A percentile compares a stretch with the other conserved stretches of the same genome.
These are phyloP conservation scores for Margarornis squamiger DNA, from an alignment of 2,797 vertebrate genomes.

Conservation along the genomic window DNA sequence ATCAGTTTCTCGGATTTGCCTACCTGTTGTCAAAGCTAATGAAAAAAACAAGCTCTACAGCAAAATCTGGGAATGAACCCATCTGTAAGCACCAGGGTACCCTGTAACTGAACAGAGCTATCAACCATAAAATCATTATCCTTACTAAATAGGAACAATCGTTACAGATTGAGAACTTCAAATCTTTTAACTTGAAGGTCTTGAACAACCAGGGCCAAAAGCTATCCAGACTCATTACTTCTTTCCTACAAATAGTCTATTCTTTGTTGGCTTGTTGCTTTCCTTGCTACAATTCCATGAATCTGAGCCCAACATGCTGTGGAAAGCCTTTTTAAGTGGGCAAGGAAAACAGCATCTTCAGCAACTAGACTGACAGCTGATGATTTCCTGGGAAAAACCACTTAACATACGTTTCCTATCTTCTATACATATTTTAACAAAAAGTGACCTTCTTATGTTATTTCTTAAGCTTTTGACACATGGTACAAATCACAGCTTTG, in stretches of 20 bases:
- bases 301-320: not conserved
- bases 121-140: not conserved
- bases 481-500: slow-evolving; percentile 31
- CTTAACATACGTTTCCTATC: not conserved
- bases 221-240: not conserved
- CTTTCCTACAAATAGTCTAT: not conserved
- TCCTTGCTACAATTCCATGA: not conserved
- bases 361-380: not conserved
- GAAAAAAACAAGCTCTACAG: not conserved
- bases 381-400: not conserved
- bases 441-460: not conserved
- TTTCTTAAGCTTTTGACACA: not conserved
- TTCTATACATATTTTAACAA: not conserved
- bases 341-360: not conserved
- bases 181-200: not conserved
- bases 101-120: not conserved
- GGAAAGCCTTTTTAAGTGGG: not conserved
- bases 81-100: not conserved
- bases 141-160: not conserved
- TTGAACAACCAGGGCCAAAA: not conserved
- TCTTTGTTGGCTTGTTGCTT: not conserved
- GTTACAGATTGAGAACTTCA: not conserved
- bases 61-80: not conserved
- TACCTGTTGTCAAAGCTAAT: not conserved
- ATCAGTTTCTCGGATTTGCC: not conserved